Base-by-base conservation (phyloP, 2,888 invertebrate species). In the Hemaris fuciformis region DNA sequence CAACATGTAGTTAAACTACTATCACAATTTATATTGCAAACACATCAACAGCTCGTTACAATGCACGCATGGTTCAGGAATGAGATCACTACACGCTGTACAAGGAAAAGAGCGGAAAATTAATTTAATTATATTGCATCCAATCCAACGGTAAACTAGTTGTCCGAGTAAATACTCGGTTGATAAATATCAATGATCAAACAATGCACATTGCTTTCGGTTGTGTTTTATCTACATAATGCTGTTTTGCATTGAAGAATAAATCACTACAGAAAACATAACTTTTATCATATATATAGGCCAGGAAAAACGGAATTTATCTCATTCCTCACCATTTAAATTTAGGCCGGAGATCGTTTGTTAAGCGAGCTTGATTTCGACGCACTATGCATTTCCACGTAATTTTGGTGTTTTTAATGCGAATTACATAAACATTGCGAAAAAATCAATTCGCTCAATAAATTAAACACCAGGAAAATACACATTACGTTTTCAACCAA, bases 1-100 rank as follows among this genome's bases (percentile, higher is more conserved):
- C 48, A 27, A 53, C 53, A 53, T 53, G 31, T 53, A 53, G 53
- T 53, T 18, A 60, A 48, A 46, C 46, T 58, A 58, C 58, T 53
- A 58, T 58, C 42, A 58, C 41, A 42, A 41, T 58, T 25, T 25
- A 58, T 15, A 42, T 42, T 58, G 58, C 53, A 31, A 53, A 15
- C 53, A 15, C 53, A 53, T 18, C 15, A 18, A 18, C 15, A 27
- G 18, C 18, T 53, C 53, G 31, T 10, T 53, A 31, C n/a, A n/a
- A n/a, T n/a, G 8, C 31, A 53, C 53, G 18, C 18, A 53, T 8
- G 31, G 18, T 10, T 10, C 31, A 18, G 31, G 53, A 53, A 53
- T 53, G 53, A 31, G 53, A 20, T 20, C 53, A n/a, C 15, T 18
- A 53, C 31, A 31, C 8, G n/a, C 10, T 15, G 27, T 15, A 31